Percentiles rank a stretch among this genome's conserved stretches.
Conservation (phyloP, 1,140 invertebrate genomes). For the Sesamia nonagrioides region DNA sequence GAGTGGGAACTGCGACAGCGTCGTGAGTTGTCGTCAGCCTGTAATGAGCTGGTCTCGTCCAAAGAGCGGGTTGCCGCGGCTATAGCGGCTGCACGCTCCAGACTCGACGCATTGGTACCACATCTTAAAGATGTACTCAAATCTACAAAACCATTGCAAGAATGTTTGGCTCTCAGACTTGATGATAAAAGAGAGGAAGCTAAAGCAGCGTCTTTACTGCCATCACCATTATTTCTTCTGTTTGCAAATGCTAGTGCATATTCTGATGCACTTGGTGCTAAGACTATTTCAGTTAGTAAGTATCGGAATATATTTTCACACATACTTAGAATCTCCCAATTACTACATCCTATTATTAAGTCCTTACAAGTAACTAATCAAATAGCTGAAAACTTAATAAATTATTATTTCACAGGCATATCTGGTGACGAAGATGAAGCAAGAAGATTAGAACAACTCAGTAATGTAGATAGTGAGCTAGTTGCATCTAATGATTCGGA, state of each 20-base stretch:
- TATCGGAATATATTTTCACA: conserved; percentile 1
- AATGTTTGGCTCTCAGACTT: conserved; percentile 94
- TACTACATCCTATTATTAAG: not conserved
- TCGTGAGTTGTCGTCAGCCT: conserved; percentile 93
- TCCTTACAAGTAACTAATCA: not conserved
- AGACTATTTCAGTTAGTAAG: conserved; percentile 81
- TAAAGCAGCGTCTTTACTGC: conserved; percentile 91
- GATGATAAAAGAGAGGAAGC: conserved; percentile 93
- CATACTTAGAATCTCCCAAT: not conserved
- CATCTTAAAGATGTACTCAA: conserved; percentile 90
- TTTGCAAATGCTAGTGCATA: conserved; percentile 96
- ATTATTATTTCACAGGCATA: conserved; percentile 68
- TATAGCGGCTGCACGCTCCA: conserved; percentile 93
- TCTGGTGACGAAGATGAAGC: conserved; percentile 94
- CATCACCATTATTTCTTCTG: conserved; percentile 95
- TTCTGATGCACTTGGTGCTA: conserved; percentile 92
- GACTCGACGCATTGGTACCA: conserved; percentile 94
- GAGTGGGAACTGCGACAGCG: conserved; percentile 97
- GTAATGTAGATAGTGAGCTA: conserved; percentile 90
- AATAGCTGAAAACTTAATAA: too few species aligned
- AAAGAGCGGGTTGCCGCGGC: conserved; percentile 93
- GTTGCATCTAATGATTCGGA: conserved; percentile 86
- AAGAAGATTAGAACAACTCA: conserved; percentile 89
- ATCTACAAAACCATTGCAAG: conserved; percentile 96
- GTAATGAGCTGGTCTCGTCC: conserved; percentile 92